Conservation (phyloP, 30 jellyfish, hydroid and myxozoan species). For the Aurelia sp. region DNA sequence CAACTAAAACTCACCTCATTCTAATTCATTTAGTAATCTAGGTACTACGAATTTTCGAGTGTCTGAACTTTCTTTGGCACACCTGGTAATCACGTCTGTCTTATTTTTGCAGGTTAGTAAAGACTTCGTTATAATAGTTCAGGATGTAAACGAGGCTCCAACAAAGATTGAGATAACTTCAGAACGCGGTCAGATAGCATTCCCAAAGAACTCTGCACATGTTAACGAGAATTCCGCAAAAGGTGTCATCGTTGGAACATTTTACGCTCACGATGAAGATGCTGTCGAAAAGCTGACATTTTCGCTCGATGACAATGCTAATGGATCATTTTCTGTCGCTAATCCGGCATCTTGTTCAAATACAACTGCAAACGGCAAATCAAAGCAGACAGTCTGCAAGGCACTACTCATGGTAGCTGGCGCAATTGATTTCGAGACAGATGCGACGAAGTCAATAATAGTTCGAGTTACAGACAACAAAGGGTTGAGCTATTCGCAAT, state of each 20-base stretch:
- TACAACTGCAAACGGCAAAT: conserved; percentile 22
- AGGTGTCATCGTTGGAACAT: conserved; percentile 80
- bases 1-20: no score
- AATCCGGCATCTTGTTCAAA: conserved; percentile 27
- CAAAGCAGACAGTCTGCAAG: conserved; percentile 50
- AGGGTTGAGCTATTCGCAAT: conserved; percentile 65
- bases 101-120: conserved; percentile 49
- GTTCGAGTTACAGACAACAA: conserved; percentile 80
- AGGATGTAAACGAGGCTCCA: conserved; percentile 92
- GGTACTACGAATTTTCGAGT: no score
- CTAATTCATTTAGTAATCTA: no score
- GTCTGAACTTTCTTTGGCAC: no score
- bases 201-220: conserved; percentile 67
- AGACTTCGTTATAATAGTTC: conserved; percentile 55
- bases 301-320: conserved; percentile 62
- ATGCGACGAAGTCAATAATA: conserved; percentile 11
- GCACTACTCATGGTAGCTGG: conserved; percentile 45
- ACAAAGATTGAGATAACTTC: conserved; percentile 60
- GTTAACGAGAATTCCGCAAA: conserved; percentile 67
- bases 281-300: conserved; percentile 60
- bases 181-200: conserved; percentile 52
- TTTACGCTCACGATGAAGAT: conserved; percentile 83
- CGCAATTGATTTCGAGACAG: conserved; percentile 69
- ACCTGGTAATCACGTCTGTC: no score
- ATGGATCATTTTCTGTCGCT: conserved; percentile 48